Evolutionary conservation across 2,888 invertebrate species (phyloP).

Genomic region (Oeneis ivallda): DNA sequence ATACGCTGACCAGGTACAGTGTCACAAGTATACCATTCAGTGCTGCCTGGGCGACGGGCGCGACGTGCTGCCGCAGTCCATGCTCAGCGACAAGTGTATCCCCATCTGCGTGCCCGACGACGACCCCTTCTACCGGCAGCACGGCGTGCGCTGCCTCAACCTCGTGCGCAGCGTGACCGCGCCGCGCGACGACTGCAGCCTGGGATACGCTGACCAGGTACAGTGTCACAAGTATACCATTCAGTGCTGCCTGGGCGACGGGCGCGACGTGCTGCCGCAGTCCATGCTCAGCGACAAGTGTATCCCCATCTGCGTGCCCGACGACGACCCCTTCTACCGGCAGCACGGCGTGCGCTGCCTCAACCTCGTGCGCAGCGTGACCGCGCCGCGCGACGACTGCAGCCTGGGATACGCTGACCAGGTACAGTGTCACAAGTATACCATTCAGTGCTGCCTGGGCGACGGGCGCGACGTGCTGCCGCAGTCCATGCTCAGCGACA

Average conservation of each 20-base stretch:
- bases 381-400: slow-evolving; percentile 79
- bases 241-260: slow-evolving; percentile 64
- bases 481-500: slow-evolving; percentile 75
- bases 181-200: slow-evolving; percentile 77
- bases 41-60: slow-evolving; percentile 75
- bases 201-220: slow-evolving; percentile 83
- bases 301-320: slow-evolving; percentile 80
- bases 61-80: slow-evolving; percentile 65
- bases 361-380: slow-evolving; percentile 83
- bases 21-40: too few relatives aligned
- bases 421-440: too few relatives aligned
- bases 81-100: slow-evolving; percentile 82
- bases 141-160: slow-evolving; percentile 80
- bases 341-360: slow-evolving; percentile 77
- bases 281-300: slow-evolving; percentile 81
- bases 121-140: slow-evolving; percentile 77
- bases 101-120: slow-evolving; percentile 80
- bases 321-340: slow-evolving; percentile 78
- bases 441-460: slow-evolving; percentile 69
- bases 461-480: slow-evolving; percentile 65
- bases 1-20: slow-evolving; percentile 81
- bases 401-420: slow-evolving; percentile 82
- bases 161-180: slow-evolving; percentile 83
- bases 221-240: too few relatives aligned
- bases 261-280: slow-evolving; percentile 64